Conservation (phyloP, 2,888 invertebrate genomes). For the Halictus quadricinctus region DNA sequence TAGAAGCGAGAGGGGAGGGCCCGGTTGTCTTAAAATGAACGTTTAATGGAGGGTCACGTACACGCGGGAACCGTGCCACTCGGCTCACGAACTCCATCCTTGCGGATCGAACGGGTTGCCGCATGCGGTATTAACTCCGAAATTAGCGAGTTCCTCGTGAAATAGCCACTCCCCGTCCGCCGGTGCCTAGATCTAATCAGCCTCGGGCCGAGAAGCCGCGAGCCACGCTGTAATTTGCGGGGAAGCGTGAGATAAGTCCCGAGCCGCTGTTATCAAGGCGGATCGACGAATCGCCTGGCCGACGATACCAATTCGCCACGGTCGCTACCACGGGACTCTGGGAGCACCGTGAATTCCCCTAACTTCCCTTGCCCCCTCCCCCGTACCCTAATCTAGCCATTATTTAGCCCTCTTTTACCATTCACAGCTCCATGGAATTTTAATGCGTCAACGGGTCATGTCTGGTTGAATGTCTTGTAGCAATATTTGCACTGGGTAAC, state of each 20-base stretch:
- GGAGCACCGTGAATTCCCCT: neutral
- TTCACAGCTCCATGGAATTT: neutral
- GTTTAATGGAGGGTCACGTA: slow-evolving; percentile 26
- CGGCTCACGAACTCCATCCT: slow-evolving; percentile 17
- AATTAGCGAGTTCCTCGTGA: slow-evolving; percentile 61
- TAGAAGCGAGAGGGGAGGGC: neutral
- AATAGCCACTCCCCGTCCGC: slow-evolving; percentile 40
- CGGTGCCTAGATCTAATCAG: slow-evolving; percentile 58
- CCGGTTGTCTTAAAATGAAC: slow-evolving; percentile 29
- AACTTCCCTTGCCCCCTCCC: neutral
- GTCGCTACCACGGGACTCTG: neutral
- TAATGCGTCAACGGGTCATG: neutral
- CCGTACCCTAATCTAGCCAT: neutral
- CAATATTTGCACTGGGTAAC: no score
- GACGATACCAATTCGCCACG: slow-evolving; percentile 18
- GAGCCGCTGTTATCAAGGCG: slow-evolving; percentile 39
- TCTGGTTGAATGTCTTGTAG: no score
- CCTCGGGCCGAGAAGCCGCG: slow-evolving; percentile 32
- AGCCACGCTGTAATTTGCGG: slow-evolving; percentile 52
- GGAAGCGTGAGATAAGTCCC: slow-evolving; percentile 54
- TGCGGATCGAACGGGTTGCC: slow-evolving; percentile 32
- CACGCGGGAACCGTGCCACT: slow-evolving; percentile 20
- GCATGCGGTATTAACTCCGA: slow-evolving; percentile 55
- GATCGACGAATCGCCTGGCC: slow-evolving; percentile 25
- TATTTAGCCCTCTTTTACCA: neutral